phyloP scores from a whole-genome alignment of 2,888 invertebrate species.

The Patella ulyssiponensis region DNA sequence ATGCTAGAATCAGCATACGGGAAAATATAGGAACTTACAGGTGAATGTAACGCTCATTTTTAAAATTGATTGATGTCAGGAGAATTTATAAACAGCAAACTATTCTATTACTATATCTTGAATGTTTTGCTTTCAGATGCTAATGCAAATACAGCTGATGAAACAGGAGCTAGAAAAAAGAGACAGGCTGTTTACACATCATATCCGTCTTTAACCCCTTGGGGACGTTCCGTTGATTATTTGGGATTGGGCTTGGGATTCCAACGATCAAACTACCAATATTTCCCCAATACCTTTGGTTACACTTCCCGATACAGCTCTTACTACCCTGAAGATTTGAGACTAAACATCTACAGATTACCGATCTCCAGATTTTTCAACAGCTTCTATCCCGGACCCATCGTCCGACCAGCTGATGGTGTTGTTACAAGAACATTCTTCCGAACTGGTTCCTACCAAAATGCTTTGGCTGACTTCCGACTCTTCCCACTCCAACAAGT shows the following conservation, averaged over 20 bases:
- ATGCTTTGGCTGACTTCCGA: conserved; percentile 19
- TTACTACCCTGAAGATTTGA: background rate
- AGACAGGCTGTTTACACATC: no score
- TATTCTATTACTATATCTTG: no score
- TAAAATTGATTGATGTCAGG: no score
- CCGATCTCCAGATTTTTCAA: conserved; percentile 17
- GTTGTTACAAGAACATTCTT: background rate
- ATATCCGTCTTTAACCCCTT: no score
- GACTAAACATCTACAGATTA: conserved; percentile 9
- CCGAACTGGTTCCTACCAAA: conserved; percentile 16
- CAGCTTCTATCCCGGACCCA: conserved; percentile 15
- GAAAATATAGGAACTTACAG: no score
- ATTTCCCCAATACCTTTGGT: background rate
- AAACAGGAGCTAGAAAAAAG: no score
- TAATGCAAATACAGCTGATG: no score
- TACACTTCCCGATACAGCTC: background rate
- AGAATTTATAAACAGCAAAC: no score
- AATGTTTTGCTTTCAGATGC: no score
- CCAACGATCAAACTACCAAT: background rate
- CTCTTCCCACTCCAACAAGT: conserved; percentile 12
- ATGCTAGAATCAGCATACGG: no score
- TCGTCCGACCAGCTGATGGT: conserved; percentile 6
- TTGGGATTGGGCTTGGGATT: background rate
- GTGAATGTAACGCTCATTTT: no score
- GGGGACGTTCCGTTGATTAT: background rate